Base-by-base conservation (phyloP, 2,113 vertebrate species). In the Clupea harengus region DNA sequence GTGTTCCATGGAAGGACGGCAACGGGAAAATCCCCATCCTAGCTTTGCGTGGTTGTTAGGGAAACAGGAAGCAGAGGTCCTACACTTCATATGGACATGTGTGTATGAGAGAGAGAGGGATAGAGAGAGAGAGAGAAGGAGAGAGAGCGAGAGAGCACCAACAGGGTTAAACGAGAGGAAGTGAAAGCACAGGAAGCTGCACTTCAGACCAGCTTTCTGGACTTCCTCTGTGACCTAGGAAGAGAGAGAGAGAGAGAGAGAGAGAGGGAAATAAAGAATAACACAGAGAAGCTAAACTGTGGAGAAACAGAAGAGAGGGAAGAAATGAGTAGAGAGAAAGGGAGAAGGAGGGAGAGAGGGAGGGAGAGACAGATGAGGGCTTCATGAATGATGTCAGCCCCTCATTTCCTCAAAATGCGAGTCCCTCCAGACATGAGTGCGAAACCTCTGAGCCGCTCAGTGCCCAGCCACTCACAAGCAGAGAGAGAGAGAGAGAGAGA, bases 311-410 rank as follows among this genome's bases (percentile, higher is more conserved):
- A 25, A 64, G 17, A n/a, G 54, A 45, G 22, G 20, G 67, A 25
- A 47, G 57, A 17, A 39, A 45, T 22, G 64, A 4, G 25, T 1
- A 25, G 78, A 81, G 32, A 78, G 45, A 78, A 28, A 84, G 25
- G 50, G 25, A 28, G 22, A 64, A 22, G 4, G 60, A 64, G 60
- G 25, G 10, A 64, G 6, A 64, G 60, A 64, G 60, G 9, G 60
- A 64, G 60, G 6, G 57, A 25, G n/a, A 28, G 64, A 72, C n/a
- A 72, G 64, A 84, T 45, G 82, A 80, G 32, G 20, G 67, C 89
- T 92, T 92, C 86, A 85, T 84, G 87, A 88, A 90, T 93, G 91
- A 93, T 92, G 92, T 94, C 92, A 94, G 89, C 86, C 86, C 90
- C 89, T 92, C 89, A 91, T 93, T 93, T 93, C 92, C 92, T 91